Evolutionary conservation across 2,888 invertebrate genomes (phyloP).

Genomic region (Cheilosia grossa): DNA sequence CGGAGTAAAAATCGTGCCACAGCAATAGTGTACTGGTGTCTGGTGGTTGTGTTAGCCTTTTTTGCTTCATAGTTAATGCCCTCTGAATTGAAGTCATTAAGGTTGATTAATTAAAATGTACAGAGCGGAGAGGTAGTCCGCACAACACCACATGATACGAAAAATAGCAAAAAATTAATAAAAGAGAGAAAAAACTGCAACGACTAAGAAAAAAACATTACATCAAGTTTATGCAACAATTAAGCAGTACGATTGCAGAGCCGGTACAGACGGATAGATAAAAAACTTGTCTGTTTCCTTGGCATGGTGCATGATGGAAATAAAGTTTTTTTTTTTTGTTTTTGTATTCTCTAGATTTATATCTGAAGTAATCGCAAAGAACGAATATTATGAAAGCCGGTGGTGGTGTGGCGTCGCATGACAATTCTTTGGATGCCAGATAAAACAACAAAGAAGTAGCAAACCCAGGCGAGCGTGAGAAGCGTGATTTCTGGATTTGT

Average conservation of each 20-base stretch:
- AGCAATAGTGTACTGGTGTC: conserved; percentile 18
- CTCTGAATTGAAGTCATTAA: conserved; percentile 66
- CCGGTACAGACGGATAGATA: conserved; percentile 31
- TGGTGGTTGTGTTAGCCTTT: conserved; percentile 32
- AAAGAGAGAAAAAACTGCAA: neutral
- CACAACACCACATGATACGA: conserved; percentile 35
- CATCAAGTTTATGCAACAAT: conserved; percentile 64
- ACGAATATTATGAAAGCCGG: conserved; percentile 16
- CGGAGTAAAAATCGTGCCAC: conserved; percentile 13
- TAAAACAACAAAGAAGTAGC: conserved; percentile 10
- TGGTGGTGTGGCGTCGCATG: neutral
- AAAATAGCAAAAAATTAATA: conserved; percentile 22
- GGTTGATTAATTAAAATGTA: conserved; percentile 69
- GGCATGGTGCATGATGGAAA: conserved; percentile 41
- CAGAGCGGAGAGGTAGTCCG: conserved; percentile 8
- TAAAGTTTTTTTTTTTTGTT: conserved; percentile 20
- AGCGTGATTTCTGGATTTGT: conserved; percentile 70
- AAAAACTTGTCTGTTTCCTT: conserved; percentile 44
- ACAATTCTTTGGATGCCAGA: conserved; percentile 31
- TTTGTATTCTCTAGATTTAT: conserved; percentile 38
- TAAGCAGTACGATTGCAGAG: conserved; percentile 35
- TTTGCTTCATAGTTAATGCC: conserved; percentile 33
- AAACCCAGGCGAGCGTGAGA: conserved; percentile 69
- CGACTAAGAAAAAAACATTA: conserved; percentile 14
- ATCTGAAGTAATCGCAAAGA: conserved; percentile 40